A percentile compares a stretch with the other conserved stretches of the same genome.
Evolutionary conservation across 2,113 vertebrate species (phyloP).

Genomic region (Prochilodus magdalenae): DNA sequence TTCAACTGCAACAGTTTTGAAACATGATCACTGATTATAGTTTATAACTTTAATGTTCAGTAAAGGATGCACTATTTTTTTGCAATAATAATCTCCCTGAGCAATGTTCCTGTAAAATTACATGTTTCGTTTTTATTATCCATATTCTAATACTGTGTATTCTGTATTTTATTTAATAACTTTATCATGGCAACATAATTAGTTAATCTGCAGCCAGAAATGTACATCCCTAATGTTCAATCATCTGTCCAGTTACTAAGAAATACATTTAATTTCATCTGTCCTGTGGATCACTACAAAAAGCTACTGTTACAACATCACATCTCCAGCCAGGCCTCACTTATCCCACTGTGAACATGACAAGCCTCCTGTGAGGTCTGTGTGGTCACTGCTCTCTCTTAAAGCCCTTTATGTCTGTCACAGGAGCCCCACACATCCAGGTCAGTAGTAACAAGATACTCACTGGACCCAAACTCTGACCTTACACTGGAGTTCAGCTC

Average conservation of each 20-base stretch:
- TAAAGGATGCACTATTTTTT: neutral
- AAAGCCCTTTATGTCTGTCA: constrained; percentile 45
- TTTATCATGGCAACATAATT: no score
- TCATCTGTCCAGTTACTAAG: no score
- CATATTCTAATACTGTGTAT: no score
- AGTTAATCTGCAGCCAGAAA: no score
- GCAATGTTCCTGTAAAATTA: no score
- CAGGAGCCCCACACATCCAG: constrained; percentile 16
- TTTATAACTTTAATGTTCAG: neutral
- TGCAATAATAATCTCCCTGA: neutral
- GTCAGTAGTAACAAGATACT: constrained; percentile 43
- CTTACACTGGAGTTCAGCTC: constrained; percentile 29
- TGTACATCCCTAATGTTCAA: no score
- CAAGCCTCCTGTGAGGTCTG: neutral
- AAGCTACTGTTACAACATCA: neutral
- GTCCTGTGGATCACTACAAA: neutral
- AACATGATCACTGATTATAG: neutral
- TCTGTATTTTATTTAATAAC: no score
- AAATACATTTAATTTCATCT: neutral
- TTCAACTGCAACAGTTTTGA: neutral
- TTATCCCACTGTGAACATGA: neutral
- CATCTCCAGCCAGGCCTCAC: neutral
- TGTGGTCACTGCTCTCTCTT: constrained; percentile 9
- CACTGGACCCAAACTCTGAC: constrained; percentile 39
- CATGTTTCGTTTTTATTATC: no score